These are phyloP conservation scores for Carpatolechia fugitivella DNA, from an alignment of 2,888 invertebrate species.

Conservation along the genomic window DNA sequence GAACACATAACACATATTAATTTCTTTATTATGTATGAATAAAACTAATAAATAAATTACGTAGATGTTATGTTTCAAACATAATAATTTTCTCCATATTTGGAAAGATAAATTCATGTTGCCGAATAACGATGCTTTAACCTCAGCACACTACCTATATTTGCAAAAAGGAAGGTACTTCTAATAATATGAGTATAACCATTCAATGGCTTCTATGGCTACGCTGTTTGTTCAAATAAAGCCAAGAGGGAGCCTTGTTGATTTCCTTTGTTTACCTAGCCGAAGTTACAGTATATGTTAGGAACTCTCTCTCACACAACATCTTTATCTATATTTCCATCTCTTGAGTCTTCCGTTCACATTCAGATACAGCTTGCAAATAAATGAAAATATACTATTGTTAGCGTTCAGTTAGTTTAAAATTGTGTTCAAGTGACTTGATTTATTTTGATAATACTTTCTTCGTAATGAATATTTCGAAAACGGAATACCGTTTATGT, in stretches of 20 bases:
- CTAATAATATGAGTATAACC: not conserved
- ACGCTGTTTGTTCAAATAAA: conserved; percentile 26
- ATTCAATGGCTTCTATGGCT: conserved; percentile 6
- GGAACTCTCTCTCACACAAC: not conserved
- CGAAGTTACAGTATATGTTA: not conserved
- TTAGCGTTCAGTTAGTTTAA: not conserved
- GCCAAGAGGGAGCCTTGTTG: conserved; percentile 11
- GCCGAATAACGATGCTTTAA: not conserved
- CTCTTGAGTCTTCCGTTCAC: not conserved
- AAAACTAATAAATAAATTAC: too few relatives aligned
- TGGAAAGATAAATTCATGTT: too few relatives aligned
- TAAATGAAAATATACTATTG: conserved; percentile 4
- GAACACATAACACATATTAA: too few relatives aligned
- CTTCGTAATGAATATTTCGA: too few relatives aligned
- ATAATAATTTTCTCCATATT: too few relatives aligned
- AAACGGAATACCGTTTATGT: too few relatives aligned
- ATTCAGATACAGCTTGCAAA: not conserved
- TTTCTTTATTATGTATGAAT: too few relatives aligned
- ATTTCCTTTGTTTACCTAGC: conserved; percentile 18
- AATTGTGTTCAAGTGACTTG: not conserved
- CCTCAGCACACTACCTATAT: too few relatives aligned
- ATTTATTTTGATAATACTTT: too few relatives aligned
- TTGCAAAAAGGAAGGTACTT: not conserved
- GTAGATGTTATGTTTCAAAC: too few relatives aligned
- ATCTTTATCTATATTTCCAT: not conserved